A percentile compares a stretch with the other conserved stretches of the same genome.
phyloP scores from a whole-genome alignment of 1,140 invertebrate genomes.

The Drosophila varians region DNA sequence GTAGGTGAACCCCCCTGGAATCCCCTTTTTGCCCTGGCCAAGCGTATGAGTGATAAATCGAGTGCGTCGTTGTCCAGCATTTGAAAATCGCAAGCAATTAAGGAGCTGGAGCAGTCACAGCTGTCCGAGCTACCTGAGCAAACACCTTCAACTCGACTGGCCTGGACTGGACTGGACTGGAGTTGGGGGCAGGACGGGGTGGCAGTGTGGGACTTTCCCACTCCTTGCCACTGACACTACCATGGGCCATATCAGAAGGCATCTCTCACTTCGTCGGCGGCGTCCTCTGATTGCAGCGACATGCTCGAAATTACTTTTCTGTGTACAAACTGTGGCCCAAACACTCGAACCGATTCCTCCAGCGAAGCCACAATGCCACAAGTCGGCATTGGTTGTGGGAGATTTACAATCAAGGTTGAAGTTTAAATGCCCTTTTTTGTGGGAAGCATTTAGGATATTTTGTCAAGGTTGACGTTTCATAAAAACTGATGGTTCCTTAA shows the following conservation, averaged over 20 bases:
- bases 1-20: not conserved
- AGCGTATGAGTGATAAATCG: conserved; percentile 67
- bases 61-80: conserved; percentile 61
- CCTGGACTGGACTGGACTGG: not conserved
- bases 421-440: conserved; percentile 10
- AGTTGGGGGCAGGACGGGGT: conserved; percentile 1
- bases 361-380: conserved; percentile 24
- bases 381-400: conserved; percentile 20
- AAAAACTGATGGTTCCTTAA: too few species aligned
- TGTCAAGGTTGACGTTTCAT: not conserved
- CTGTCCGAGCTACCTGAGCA: conserved; percentile 31
- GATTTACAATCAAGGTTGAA: not conserved
- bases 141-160: conserved; percentile 56
- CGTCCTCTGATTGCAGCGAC: conserved; percentile 72
- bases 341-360: conserved; percentile 2
- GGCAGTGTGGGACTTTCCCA: conserved; percentile 24
- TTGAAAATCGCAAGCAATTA: conserved; percentile 79
- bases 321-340: conserved; percentile 64
- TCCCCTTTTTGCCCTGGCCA: not conserved
- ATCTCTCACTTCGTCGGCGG: conserved; percentile 63
- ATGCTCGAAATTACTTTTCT: conserved; percentile 80
- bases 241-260: conserved; percentile 62
- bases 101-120: conserved; percentile 41
- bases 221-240: conserved; percentile 12
- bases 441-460: not conserved